phyloP scores from a whole-genome alignment of 2,113 vertebrate genomes.

The Corapipo altera region DNA sequence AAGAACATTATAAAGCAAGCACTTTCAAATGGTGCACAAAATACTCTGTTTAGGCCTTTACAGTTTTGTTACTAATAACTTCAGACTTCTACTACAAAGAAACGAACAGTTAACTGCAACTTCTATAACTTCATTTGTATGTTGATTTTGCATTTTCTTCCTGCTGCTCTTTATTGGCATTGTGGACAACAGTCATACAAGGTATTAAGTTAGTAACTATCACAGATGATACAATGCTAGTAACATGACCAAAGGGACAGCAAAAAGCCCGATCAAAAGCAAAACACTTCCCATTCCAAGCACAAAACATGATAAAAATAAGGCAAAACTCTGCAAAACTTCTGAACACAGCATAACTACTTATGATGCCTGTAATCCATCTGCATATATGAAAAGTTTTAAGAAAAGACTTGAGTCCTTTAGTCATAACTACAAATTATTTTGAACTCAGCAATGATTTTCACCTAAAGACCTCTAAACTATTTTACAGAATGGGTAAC shows the following conservation, averaged over 20 bases:
- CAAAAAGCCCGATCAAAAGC: background rate
- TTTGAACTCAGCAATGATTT: background rate
- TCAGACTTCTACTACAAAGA: background rate
- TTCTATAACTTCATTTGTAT: background rate
- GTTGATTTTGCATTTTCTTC: background rate
- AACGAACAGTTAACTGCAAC: background rate
- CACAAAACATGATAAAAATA: background rate
- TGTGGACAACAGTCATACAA: background rate
- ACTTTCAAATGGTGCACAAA: background rate
- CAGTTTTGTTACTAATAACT: background rate
- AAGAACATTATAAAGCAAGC: background rate
- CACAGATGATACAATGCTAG: background rate
- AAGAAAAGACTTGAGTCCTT: background rate
- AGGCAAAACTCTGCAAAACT: background rate
- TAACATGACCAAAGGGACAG: background rate
- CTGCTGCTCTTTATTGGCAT: background rate
- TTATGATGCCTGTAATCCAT: background rate
- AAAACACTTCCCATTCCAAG: background rate
- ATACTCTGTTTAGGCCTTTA: background rate
- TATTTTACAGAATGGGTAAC: background rate
- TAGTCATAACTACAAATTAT: background rate
- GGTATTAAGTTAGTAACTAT: background rate
- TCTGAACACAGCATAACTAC: background rate
- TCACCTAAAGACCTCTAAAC: background rate
- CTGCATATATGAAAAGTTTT: fast-evolving